Conservation (phyloP, 1,140 invertebrate genomes). For the Drosophila ficusphila region DNA sequence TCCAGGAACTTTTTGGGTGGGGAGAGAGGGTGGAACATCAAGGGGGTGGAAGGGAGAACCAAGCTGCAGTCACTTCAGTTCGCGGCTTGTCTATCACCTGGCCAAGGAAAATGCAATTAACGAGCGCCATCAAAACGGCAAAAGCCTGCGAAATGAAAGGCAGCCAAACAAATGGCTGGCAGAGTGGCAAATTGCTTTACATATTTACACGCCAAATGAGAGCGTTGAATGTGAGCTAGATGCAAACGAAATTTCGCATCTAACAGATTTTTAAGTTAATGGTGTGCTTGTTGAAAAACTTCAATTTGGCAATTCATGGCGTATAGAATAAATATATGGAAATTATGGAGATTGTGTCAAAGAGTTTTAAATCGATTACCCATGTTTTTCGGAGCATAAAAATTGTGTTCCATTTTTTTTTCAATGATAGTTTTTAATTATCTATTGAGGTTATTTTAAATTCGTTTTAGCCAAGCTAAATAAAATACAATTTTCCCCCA, state of each 20-base stretch:
- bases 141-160: constrained; percentile 55
- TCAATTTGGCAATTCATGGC: too few relatives aligned
- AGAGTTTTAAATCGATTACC: too few relatives aligned
- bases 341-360: too few relatives aligned
- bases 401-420: too few relatives aligned
- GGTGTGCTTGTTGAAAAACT: not conserved
- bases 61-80: constrained; percentile 44
- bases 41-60: too few relatives aligned
- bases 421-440: too few relatives aligned
- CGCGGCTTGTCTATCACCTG: constrained; percentile 57
- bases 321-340: too few relatives aligned
- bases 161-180: constrained; percentile 47
- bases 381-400: too few relatives aligned
- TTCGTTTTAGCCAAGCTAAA: too few relatives aligned
- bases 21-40: too few relatives aligned
- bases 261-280: not conserved
- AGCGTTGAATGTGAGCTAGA: constrained; percentile 8
- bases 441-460: too few relatives aligned
- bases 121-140: constrained; percentile 57
- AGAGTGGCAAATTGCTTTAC: constrained; percentile 58
- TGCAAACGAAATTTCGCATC: not conserved
- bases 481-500: not conserved
- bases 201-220: constrained; percentile 43
- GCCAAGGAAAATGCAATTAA: constrained; percentile 75
- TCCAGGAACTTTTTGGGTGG: not conserved